These are phyloP conservation scores for Luscinia megarhynchos DNA, from an alignment of 2,797 vertebrate genomes.

Conservation along the genomic window DNA sequence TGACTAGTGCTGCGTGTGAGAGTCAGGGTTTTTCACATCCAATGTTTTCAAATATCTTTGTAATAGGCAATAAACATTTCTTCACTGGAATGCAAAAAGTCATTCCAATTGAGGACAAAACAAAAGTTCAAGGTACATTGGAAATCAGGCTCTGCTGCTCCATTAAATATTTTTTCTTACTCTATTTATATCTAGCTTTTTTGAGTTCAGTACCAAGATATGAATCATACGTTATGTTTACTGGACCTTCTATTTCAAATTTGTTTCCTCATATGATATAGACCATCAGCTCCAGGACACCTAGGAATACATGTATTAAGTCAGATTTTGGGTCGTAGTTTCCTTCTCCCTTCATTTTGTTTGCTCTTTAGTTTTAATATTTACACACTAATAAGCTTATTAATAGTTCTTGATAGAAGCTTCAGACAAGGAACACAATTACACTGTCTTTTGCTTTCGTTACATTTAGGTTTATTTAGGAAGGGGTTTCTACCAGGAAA, in stretches of 20 bases:
- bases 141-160: not conserved
- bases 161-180: not conserved
- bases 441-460: not conserved
- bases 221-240: constrained; percentile 50
- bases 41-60: not conserved
- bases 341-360: not conserved
- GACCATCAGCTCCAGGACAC: not conserved
- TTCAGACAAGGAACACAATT: not conserved
- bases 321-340: not conserved
- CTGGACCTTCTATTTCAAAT: not conserved
- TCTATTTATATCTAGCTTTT: not conserved
- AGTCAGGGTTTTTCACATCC: not conserved
- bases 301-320: not conserved
- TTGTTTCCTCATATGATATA: not conserved
- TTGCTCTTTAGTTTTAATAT: not conserved
- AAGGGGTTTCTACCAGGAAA: not conserved
- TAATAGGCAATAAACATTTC: not conserved
- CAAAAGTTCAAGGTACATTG: constrained; percentile 30
- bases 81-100: not conserved
- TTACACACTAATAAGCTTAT: not conserved
- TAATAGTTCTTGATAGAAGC: not conserved
- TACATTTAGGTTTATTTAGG: not conserved
- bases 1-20: not conserved
- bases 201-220: constrained; percentile 27
- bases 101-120: not conserved